These are phyloP conservation scores for Scaptomyza graminum DNA, from an alignment of 1,140 invertebrate genomes.

Conservation along the genomic window DNA sequence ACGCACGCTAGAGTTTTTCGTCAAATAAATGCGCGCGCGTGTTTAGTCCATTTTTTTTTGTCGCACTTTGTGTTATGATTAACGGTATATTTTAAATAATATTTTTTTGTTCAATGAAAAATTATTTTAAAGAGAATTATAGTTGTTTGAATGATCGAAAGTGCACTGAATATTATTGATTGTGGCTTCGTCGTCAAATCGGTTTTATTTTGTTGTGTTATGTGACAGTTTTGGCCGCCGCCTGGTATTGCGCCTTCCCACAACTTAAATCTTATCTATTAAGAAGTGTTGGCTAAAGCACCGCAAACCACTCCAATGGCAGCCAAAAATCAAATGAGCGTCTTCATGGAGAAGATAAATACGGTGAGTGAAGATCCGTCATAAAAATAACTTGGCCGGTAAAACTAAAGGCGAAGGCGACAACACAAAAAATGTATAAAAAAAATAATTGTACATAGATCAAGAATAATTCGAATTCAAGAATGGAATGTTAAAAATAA, in stretches of 20 bases:
- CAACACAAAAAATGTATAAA: background rate
- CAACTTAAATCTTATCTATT: constrained; percentile 8
- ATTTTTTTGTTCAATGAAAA: background rate
- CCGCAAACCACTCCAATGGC: constrained; percentile 46
- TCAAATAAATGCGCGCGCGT: constrained; percentile 13
- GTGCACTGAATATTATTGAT: background rate
- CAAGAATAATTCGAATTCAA: background rate
- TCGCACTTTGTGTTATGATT: background rate
- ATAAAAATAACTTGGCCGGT: background rate
- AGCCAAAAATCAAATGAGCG: constrained; percentile 82
- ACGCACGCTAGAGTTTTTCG: constrained; percentile 54
- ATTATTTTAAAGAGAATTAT: background rate
- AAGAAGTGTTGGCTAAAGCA: constrained; percentile 9
- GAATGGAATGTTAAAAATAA: no score
- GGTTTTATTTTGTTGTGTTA: constrained; percentile 18
- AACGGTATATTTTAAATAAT: background rate
- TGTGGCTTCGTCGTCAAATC: background rate
- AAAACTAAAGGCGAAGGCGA: background rate
- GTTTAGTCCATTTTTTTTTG: background rate
- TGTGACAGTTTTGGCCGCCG: constrained; percentile 36
- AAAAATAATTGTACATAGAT: background rate
- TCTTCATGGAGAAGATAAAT: constrained; percentile 83
- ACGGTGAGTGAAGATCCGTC: constrained; percentile 77
- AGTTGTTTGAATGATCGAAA: background rate
- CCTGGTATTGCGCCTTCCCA: constrained; percentile 23